Evolutionary conservation across 2,113 vertebrate species (phyloP).

Genomic region (Apus apus): DNA sequence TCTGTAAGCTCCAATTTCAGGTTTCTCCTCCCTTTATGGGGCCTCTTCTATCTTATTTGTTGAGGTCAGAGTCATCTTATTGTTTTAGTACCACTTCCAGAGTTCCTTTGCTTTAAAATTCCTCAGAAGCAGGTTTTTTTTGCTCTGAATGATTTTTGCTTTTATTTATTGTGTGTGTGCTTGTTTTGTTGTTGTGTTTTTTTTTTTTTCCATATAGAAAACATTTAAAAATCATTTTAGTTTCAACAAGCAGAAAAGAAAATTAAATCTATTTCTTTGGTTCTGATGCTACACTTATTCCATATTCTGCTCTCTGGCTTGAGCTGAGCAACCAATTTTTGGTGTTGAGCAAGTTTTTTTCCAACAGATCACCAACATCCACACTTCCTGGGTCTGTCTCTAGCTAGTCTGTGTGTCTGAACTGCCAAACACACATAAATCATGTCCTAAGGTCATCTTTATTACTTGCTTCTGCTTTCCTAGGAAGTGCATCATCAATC

Average conservation of each 20-base stretch:
- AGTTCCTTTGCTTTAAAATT: neutral
- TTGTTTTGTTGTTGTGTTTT: no score
- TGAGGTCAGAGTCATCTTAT: neutral
- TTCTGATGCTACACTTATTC: neutral
- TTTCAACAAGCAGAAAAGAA: neutral
- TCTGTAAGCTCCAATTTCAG: neutral
- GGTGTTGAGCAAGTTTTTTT: neutral
- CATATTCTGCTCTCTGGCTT: neutral
- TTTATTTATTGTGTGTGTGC: neutral
- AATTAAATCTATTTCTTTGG: neutral
- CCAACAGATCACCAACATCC: neutral
- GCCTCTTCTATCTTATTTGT: neutral
- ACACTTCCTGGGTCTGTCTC: neutral
- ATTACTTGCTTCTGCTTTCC: constrained; percentile 59
- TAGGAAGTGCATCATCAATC: constrained; percentile 52
- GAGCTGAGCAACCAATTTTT: neutral
- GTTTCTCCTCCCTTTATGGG: neutral
- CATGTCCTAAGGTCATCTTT: constrained; percentile 34
- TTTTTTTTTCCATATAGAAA: neutral
- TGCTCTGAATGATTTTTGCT: neutral
- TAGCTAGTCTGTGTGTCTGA: neutral
- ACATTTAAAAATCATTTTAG: neutral
- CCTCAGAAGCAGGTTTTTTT: neutral
- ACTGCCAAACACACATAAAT: constrained; percentile 52
- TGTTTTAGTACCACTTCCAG: neutral